A percentile compares a stretch with the other conserved stretches of the same genome.
phyloP scores from a whole-genome alignment of 2,797 vertebrate species.

The Amazona ochrocephala region DNA sequence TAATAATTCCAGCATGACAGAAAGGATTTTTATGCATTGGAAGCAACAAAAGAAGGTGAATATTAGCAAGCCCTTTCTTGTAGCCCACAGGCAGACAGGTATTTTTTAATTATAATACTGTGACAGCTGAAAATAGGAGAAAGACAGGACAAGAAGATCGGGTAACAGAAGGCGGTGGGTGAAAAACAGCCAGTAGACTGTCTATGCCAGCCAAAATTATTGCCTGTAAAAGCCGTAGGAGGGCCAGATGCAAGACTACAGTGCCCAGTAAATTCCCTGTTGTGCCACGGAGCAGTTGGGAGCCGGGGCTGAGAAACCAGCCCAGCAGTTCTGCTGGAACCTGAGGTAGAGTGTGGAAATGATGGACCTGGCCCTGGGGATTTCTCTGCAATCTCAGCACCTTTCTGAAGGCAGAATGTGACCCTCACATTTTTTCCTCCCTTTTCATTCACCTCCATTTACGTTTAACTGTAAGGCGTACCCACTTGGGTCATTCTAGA shows the following conservation, averaged over 20 bases:
- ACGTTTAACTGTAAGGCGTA: background rate
- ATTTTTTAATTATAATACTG: background rate
- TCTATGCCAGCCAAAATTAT: background rate
- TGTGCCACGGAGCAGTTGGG: rapidly evolving
- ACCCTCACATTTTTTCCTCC: background rate
- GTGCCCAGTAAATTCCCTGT: background rate
- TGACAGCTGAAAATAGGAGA: background rate
- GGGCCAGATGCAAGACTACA: background rate
- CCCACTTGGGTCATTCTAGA: slow-evolving; percentile 47
- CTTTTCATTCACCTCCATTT: background rate
- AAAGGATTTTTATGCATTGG: background rate
- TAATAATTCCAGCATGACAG: background rate
- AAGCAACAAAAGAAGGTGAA: background rate
- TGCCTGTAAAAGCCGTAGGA: background rate
- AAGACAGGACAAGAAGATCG: background rate
- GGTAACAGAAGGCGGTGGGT: background rate
- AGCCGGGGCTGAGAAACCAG: background rate
- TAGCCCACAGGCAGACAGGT: background rate
- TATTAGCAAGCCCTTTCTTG: background rate
- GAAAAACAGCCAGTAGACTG: background rate
- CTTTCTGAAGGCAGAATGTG: background rate
- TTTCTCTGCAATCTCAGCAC: background rate
- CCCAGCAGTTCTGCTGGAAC: background rate
- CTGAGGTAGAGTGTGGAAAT: background rate
- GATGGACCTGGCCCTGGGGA: background rate